Conservation (phyloP, 1,140 invertebrate species). For the Drosophila bipectinata region DNA sequence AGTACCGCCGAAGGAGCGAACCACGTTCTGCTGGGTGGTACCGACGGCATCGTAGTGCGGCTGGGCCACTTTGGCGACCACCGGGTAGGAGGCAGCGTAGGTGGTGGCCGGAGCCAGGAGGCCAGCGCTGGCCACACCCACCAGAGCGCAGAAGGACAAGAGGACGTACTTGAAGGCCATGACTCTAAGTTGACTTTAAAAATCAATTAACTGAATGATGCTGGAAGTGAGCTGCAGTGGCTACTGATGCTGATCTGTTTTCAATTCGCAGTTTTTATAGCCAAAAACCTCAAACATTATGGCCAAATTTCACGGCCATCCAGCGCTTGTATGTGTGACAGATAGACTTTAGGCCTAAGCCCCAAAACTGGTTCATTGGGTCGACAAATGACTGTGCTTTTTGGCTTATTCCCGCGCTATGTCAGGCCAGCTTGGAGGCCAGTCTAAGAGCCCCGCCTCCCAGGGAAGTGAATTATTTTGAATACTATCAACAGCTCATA, state of each 20-base stretch:
- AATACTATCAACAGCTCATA: conserved; percentile 77
- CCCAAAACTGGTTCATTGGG: conserved; percentile 70
- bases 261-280: conserved; percentile 58
- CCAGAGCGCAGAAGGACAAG: conserved; percentile 82
- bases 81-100: conserved; percentile 64
- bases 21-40: conserved; percentile 85
- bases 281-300: conserved; percentile 25
- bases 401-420: conserved; percentile 3
- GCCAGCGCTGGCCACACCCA: conserved; percentile 84
- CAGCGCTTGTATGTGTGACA: conserved; percentile 59
- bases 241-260: conserved; percentile 64
- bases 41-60: conserved; percentile 85
- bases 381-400: conserved; percentile 49
- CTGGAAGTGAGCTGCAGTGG: conserved; percentile 38
- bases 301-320: conserved; percentile 70
- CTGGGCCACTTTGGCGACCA: conserved; percentile 81
- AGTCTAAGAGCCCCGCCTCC: conserved; percentile 31
- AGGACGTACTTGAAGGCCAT: conserved; percentile 84
- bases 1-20: conserved; percentile 86
- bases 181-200: conserved; percentile 4
- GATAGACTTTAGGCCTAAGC: conserved; percentile 73
- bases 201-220: conserved; percentile 23
- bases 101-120: conserved; percentile 59
- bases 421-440: conserved; percentile 28
- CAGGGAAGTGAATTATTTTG: conserved; percentile 73